Evolutionary conservation across 2,113 vertebrate genomes (phyloP).

Genomic region (Mus pahari): DNA sequence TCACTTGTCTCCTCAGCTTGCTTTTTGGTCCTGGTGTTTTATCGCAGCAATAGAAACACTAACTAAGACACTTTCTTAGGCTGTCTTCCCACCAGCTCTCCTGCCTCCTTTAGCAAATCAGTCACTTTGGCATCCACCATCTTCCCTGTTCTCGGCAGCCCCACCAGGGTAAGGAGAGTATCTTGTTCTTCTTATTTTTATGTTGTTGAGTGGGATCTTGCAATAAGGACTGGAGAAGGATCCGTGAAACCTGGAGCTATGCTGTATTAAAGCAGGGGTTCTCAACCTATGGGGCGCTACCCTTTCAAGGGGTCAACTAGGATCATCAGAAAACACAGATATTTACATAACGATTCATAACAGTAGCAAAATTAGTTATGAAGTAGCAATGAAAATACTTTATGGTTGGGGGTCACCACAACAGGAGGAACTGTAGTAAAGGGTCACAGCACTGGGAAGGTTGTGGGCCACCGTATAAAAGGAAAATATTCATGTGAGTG

Average conservation of each 20-base stretch:
- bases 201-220: background rate
- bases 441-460: background rate
- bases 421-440: background rate
- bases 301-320: background rate
- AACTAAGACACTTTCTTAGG: background rate
- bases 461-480: background rate
- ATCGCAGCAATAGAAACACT: background rate
- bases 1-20: background rate
- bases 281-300: background rate
- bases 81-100: background rate
- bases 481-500: background rate
- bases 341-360: background rate
- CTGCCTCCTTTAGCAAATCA: background rate
- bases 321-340: background rate
- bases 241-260: accelerated
- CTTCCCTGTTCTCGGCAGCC: too few relatives aligned
- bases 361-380: background rate
- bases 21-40: background rate
- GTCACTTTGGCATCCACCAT: background rate
- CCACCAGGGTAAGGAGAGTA: background rate
- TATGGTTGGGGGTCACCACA: background rate
- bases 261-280: background rate
- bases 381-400: background rate
- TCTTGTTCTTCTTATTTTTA: background rate
- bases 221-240: background rate